phyloP scores from a whole-genome alignment of 1,140 invertebrate species.

The Euglossa dilemma region DNA sequence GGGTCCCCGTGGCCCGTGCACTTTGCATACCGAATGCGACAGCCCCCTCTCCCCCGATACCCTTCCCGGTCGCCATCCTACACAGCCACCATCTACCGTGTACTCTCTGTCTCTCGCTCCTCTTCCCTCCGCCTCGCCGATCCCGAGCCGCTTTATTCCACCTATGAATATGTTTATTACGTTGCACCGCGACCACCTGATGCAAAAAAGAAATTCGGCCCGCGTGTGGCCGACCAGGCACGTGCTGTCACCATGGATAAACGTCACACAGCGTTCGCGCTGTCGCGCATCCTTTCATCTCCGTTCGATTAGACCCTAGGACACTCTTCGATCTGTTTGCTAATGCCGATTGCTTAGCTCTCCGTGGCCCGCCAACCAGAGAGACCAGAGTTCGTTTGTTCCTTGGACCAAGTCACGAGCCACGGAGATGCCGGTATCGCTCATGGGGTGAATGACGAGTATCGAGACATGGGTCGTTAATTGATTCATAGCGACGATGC shows the following conservation, averaged over 20 bases:
- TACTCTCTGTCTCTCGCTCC: slow-evolving; percentile 10
- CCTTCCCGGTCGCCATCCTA: slow-evolving; percentile 25
- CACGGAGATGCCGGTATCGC: too few relatives aligned
- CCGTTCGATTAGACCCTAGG: slow-evolving; percentile 21
- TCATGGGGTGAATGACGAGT: too few relatives aligned
- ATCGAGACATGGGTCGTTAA: too few relatives aligned
- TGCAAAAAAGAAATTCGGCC: slow-evolving; percentile 47
- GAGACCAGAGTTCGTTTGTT: background rate
- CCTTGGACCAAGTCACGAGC: too few relatives aligned
- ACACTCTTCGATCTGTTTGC: slow-evolving; percentile 9
- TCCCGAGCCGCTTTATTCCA: slow-evolving; percentile 41
- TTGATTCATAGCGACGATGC: too few relatives aligned
- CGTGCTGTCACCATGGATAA: slow-evolving; percentile 50
- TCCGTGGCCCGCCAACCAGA: background rate
- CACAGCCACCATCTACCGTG: background rate
- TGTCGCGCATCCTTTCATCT: slow-evolving; percentile 37
- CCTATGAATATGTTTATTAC: slow-evolving; percentile 73
- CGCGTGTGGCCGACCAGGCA: slow-evolving; percentile 59
- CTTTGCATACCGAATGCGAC: slow-evolving; percentile 71
- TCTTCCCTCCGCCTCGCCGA: slow-evolving; percentile 25
- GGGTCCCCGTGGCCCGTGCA: slow-evolving; percentile 60
- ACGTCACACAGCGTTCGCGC: slow-evolving; percentile 31
- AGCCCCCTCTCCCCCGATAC: slow-evolving; percentile 51
- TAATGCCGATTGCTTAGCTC: background rate
- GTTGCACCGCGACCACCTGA: slow-evolving; percentile 60